Evolutionary conservation across 35 echinoderm and acorn worm genomes (phyloP).

Genomic region (Apostichopus californicus): DNA sequence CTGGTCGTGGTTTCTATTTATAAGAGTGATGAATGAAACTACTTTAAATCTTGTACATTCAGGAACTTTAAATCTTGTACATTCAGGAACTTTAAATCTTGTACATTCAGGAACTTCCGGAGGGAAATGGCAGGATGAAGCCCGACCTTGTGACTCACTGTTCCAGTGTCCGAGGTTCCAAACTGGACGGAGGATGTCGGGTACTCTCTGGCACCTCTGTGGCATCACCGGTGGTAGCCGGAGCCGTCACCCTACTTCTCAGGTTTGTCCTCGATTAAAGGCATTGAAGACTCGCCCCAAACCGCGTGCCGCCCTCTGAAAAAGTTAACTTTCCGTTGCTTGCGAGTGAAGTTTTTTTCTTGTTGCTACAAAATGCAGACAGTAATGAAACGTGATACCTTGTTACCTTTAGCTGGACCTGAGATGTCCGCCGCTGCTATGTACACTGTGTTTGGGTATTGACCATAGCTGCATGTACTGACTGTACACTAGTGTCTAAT

Average conservation of each 20-base stretch:
- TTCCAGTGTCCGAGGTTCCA: conserved; percentile 89
- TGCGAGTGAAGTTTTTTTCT: no score
- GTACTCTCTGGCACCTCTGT: conserved; percentile 96
- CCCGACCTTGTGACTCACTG: conserved; percentile 96
- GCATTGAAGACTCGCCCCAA: no score
- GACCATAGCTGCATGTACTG: no score
- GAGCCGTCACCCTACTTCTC: conserved; percentile 84
- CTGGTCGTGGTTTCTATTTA: no score
- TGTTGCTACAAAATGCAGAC: no score
- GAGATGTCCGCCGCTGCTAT: no score
- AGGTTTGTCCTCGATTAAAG: conserved; percentile 60
- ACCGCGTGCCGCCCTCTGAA: no score
- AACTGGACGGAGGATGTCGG: conserved; percentile 82
- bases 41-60: conserved; percentile 10
- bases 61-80: conserved; percentile 88
- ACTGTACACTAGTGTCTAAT: no score
- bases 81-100: conserved; percentile 64
- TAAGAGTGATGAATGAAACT: background rate
- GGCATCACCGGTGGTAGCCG: conserved; percentile 95
- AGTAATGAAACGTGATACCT: no score
- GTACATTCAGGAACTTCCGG: conserved; percentile 87
- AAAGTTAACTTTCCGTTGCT: no score
- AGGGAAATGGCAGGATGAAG: conserved; percentile 88
- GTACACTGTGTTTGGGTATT: no score
- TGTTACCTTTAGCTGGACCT: no score